These are phyloP conservation scores for Pteronotus mesoamericanus DNA, from an alignment of 2,797 vertebrate genomes.

Conservation along the genomic window DNA sequence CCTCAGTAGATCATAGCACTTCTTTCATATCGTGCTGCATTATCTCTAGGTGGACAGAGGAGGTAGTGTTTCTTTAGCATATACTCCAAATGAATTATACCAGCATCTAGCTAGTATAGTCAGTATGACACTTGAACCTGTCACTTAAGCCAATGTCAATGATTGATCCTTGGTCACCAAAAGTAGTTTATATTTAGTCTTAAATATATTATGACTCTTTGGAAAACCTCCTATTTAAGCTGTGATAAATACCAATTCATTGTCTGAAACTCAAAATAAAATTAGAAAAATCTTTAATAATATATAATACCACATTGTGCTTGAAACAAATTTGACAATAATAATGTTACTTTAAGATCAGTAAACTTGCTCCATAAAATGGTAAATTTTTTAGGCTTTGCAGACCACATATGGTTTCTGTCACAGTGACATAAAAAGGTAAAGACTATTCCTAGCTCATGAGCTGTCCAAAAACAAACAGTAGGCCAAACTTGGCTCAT, in stretches of 20 bases:
- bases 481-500: background rate
- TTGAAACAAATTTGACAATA: slow-evolving; percentile 31
- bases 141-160: background rate
- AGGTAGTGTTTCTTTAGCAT: background rate
- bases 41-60: background rate
- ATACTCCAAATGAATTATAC: background rate
- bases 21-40: background rate
- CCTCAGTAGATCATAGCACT: background rate
- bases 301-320: background rate
- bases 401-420: background rate
- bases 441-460: background rate
- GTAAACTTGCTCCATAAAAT: background rate
- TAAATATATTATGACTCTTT: background rate
- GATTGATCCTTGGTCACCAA: background rate
- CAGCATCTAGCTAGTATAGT: background rate
- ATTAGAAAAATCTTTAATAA: background rate
- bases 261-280: background rate
- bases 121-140: background rate
- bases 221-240: background rate
- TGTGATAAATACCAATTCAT: background rate
- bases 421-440: background rate
- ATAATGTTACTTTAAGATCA: background rate
- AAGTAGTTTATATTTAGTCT: background rate
- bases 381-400: background rate
- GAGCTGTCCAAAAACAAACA: background rate